Percentiles rank a stretch among this genome's conserved stretches.
These are phyloP conservation scores for Nesometra sesokonis DNA, from an alignment of 35 echinoderm and acorn worm genomes.

Conservation along the genomic window DNA sequence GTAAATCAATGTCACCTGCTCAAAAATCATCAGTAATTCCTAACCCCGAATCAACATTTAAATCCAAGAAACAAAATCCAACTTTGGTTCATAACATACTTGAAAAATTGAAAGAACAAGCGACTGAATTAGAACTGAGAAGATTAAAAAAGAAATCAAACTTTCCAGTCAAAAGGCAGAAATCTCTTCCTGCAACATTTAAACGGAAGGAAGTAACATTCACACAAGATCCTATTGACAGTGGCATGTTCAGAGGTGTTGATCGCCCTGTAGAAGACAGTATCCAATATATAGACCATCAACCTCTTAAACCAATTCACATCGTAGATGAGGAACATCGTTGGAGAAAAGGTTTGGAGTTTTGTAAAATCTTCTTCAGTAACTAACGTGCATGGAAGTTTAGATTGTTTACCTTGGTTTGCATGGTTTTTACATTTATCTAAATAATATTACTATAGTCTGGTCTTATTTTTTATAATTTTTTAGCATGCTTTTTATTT, in stretches of 20 bases:
- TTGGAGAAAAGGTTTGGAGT: neutral
- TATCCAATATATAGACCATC: neutral
- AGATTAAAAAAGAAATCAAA: neutral
- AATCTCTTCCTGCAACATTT: neutral
- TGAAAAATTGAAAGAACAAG: neutral
- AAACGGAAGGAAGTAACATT: neutral
- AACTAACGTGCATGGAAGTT: neutral
- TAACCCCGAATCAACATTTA: neutral
- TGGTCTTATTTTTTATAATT: no score
- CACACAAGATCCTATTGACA: neutral
- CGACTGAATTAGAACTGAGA: neutral
- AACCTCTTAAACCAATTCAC: neutral
- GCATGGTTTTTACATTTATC: neutral
- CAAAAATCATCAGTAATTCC: neutral
- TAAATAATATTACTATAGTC: no score
- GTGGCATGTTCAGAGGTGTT: neutral
- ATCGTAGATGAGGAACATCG: neutral
- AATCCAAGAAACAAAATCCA: neutral
- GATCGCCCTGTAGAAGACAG: neutral
- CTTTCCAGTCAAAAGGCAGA: neutral
- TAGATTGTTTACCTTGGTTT: neutral
- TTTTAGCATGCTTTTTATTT: no score
- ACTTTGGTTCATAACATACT: neutral
- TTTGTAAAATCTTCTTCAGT: neutral
- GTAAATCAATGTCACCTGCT: neutral